Evolutionary conservation across 2,888 invertebrate species (phyloP), one percentile per base, ranked within the genome.

Genomic region (Cephus pulcher): DNA sequence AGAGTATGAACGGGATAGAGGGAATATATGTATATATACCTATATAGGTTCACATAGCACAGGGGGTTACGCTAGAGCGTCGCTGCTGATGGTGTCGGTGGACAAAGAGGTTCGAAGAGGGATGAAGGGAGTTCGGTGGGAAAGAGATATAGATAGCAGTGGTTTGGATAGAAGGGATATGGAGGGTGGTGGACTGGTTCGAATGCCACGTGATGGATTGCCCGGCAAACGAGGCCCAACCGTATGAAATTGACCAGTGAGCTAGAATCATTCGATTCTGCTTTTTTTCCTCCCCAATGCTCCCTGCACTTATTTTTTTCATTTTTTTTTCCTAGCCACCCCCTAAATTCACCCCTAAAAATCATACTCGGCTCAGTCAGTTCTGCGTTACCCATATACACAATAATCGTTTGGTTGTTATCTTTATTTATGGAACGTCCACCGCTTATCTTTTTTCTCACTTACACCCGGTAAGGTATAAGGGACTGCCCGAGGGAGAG

Each of bases 181-280:
- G 9, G 56, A 56, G 56, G 23, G 23, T 23, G 23, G 56, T 56
- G 9, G 56, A 23, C 34, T 34, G 75, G 76, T 69, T 73, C 56
- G 76, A 78, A 79, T 79, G 74, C 79, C 70, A 34, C 79, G 81
- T 88, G 88, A 88, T 87, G 87, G 87, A 88, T 88, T 81, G 86
- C 83, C 75, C 81, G 76, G 75, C 80, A 81, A 79, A 76, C 79
- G 84, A 84, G 82, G 80, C 80, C 82, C 83, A 83, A 83, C 84
- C 86, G 83, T 85, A 85, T 82, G 84, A 86, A 87, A 88, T 88
- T 87, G 88, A 88, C 86, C 88, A 84, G 85, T 84, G 83, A 85
- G 82, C 83, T 82, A 84, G 86, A 87, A 87, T 87, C 84, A 87
- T 86, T 86, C 84, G 85, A 85, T 87, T 86, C 83, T 85, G 81